Conservation (phyloP, 1,140 invertebrate genomes). For the Stenopsyche tienmushanensis region DNA sequence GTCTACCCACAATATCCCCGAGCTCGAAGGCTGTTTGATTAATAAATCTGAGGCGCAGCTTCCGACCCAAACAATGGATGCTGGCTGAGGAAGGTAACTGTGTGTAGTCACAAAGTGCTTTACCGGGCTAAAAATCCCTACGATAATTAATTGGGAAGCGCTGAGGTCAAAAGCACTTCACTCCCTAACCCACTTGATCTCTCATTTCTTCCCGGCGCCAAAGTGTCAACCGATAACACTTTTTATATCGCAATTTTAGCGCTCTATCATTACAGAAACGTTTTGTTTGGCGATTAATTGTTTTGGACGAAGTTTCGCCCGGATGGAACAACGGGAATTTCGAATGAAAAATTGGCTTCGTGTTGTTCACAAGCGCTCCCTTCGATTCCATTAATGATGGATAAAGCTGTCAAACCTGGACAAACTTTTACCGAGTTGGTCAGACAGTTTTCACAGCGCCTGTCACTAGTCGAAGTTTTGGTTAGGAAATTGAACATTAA, state of each 20-base stretch:
- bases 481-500: not conserved
- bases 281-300: too few relatives aligned
- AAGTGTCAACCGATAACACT: too few relatives aligned
- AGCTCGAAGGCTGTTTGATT: not conserved
- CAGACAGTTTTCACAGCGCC: not conserved
- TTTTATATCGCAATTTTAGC: too few relatives aligned
- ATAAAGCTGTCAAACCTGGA: conserved; percentile 18
- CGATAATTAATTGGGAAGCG: not conserved
- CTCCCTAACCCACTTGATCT: too few relatives aligned
- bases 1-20: not conserved
- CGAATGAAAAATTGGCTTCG: too few relatives aligned
- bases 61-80: not conserved
- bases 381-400: conserved; percentile 11
- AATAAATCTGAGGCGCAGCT: not conserved
- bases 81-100: not conserved
- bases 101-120: not conserved
- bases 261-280: too few relatives aligned
- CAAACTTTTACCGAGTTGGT: conserved; percentile 11
- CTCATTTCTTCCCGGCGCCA: too few relatives aligned
- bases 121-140: not conserved
- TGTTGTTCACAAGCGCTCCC: too few relatives aligned
- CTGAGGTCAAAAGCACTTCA: not conserved
- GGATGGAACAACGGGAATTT: too few relatives aligned
- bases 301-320: too few relatives aligned
- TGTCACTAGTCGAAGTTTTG: not conserved